phyloP scores from a whole-genome alignment of 2,888 invertebrate genomes.

The Mesorhabditis sp. region DNA sequence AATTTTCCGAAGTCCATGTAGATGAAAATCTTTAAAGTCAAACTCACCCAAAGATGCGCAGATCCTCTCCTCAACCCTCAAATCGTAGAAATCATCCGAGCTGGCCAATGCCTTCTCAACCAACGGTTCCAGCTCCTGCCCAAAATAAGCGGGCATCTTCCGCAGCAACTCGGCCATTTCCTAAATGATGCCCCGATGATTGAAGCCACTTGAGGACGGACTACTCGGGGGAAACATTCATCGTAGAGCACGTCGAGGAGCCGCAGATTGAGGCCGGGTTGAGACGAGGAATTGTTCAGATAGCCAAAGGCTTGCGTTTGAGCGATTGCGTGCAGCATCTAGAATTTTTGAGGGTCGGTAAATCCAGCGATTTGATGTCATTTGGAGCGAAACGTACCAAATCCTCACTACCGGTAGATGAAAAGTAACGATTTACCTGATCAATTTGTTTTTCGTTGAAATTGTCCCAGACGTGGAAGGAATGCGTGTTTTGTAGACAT shows the following conservation, averaged over 20 bases:
- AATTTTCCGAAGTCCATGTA: too few relatives aligned
- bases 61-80: too few relatives aligned
- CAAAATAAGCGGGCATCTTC: neutral
- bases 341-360: neutral
- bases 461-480: conserved; percentile 4
- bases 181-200: neutral
- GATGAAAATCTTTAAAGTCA: too few relatives aligned
- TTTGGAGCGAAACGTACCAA: too few relatives aligned
- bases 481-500: neutral
- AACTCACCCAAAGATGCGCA: too few relatives aligned
- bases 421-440: neutral
- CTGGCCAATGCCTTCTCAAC: neutral
- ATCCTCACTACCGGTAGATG: too few relatives aligned
- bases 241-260: neutral
- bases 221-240: neutral
- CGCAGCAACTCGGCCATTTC: conserved; percentile 1
- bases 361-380: too few relatives aligned
- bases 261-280: neutral
- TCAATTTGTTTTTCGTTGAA: conserved; percentile 3
- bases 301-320: neutral
- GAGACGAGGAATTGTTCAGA: neutral
- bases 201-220: too few relatives aligned
- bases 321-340: neutral
- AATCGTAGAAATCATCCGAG: too few relatives aligned
- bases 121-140: neutral